Evolutionary conservation across 92 coral and sea anemone genomes (phyloP).

Genomic region (Diadumene lineata): DNA sequence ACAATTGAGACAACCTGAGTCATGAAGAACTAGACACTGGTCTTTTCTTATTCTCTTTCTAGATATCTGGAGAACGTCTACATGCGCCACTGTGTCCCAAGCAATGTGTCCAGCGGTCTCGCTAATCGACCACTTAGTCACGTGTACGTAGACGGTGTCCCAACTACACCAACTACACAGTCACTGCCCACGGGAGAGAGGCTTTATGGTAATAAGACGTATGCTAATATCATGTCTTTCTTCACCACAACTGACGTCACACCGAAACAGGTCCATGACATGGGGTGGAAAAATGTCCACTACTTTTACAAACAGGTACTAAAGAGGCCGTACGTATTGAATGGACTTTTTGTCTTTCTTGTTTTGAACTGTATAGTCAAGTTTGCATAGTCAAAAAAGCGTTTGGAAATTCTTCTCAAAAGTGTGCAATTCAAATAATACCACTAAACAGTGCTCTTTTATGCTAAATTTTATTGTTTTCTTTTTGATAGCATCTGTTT

Average conservation of each 20-base stretch:
- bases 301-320: slow-evolving; percentile 75
- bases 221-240: slow-evolving; percentile 69
- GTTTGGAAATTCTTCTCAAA: no score
- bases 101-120: slow-evolving; percentile 93
- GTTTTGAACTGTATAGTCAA: no score
- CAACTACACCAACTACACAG: slow-evolving; percentile 61
- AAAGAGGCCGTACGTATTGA: neutral
- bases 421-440: no score
- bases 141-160: slow-evolving; percentile 70
- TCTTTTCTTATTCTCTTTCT: neutral
- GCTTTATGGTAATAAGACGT: slow-evolving; percentile 62
- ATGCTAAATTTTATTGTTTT: no score
- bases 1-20: no score
- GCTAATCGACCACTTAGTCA: slow-evolving; percentile 71
- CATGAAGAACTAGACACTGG: no score
- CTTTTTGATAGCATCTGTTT: no score
- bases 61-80: slow-evolving; percentile 82
- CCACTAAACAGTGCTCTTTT: no score
- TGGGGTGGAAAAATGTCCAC: slow-evolving; percentile 76
- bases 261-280: slow-evolving; percentile 72
- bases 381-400: no score
- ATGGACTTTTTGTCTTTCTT: neutral
- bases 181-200: slow-evolving; percentile 82
- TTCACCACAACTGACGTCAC: slow-evolving; percentile 78
- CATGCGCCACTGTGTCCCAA: slow-evolving; percentile 84